phyloP scores from a whole-genome alignment of 2,888 invertebrate species.

The Dichetophora obliterata region DNA sequence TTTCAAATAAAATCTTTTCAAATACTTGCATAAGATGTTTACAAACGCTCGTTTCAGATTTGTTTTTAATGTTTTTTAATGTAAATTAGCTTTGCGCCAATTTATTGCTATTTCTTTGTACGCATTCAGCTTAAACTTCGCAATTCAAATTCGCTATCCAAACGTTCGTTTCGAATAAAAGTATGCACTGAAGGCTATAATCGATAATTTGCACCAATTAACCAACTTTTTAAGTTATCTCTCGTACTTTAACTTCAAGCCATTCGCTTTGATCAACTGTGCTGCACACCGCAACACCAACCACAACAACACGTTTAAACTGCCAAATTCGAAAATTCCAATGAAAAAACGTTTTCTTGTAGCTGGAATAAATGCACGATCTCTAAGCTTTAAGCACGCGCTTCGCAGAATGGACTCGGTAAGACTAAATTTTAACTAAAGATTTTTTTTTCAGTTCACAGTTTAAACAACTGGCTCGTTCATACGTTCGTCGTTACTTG shows the following conservation, averaged over 20 bases:
- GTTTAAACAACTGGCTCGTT: constrained; percentile 12
- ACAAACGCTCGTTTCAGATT: too few relatives aligned
- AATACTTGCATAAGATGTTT: too few relatives aligned
- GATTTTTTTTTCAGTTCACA: constrained; percentile 4
- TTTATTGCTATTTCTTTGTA: constrained; percentile 49
- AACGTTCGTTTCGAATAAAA: background rate
- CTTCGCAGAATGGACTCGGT: constrained; percentile 15
- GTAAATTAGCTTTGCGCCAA: background rate
- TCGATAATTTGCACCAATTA: constrained; percentile 21
- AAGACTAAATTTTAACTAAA: constrained; percentile 25
- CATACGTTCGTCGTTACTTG: background rate
- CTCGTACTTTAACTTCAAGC: constrained; percentile 24
- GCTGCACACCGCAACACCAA: constrained; percentile 1
- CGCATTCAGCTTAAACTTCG: constrained; percentile 31
- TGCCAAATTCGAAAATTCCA: constrained; percentile 2
- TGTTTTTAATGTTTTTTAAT: background rate
- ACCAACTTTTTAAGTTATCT: background rate
- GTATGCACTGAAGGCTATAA: constrained; percentile 13
- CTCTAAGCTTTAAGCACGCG: background rate
- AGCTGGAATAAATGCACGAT: background rate
- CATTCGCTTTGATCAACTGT: background rate
- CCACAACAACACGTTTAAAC: background rate
- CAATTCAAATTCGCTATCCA: constrained; percentile 41
- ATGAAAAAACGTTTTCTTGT: background rate
- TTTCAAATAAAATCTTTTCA: too few relatives aligned